These are phyloP conservation scores for Noctua comes DNA, from an alignment of 2,888 invertebrate species.

Conservation along the genomic window DNA sequence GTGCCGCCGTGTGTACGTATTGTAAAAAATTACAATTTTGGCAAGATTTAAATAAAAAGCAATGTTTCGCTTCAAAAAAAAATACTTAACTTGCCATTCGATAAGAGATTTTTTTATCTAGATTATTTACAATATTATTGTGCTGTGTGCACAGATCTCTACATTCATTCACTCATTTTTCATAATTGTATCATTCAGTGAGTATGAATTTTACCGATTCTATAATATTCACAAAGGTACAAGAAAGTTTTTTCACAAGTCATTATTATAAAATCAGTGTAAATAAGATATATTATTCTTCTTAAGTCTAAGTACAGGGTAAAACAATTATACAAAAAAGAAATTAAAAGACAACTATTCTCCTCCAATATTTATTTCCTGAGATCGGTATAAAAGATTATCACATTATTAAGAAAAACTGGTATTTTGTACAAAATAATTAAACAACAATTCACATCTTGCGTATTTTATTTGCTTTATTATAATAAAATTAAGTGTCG, in stretches of 20 bases:
- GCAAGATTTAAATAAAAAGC: slow-evolving; percentile 3
- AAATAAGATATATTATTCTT: neutral
- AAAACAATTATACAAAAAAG: slow-evolving; percentile 49
- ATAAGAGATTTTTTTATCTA: neutral
- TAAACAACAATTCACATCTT: slow-evolving; percentile 59
- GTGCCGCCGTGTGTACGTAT: neutral
- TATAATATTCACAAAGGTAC: slow-evolving; percentile 27
- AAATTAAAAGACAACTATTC: slow-evolving; percentile 65
- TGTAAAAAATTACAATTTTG: slow-evolving; percentile 13
- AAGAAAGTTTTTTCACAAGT: slow-evolving; percentile 23
- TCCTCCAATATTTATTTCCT: slow-evolving; percentile 63
- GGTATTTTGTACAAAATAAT: slow-evolving; percentile 63
- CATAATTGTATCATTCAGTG: slow-evolving; percentile 14
- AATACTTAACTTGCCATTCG: neutral
- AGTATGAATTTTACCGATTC: slow-evolving; percentile 19
- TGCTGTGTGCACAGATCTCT: neutral
- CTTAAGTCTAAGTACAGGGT: slow-evolving; percentile 63
- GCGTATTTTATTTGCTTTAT: slow-evolving; percentile 62
- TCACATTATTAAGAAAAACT: slow-evolving; percentile 51
- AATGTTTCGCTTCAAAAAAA: neutral
- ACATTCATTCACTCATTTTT: slow-evolving; percentile 6
- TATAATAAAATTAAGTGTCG: slow-evolving; percentile 48
- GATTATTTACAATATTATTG: slow-evolving; percentile 4
- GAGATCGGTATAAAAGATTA: slow-evolving; percentile 63
- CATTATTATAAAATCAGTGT: slow-evolving; percentile 32